Evolutionary conservation across 2,888 invertebrate species (phyloP), one percentile per base, ranked within the genome.

Genomic region (Vesta saturnalis): DNA sequence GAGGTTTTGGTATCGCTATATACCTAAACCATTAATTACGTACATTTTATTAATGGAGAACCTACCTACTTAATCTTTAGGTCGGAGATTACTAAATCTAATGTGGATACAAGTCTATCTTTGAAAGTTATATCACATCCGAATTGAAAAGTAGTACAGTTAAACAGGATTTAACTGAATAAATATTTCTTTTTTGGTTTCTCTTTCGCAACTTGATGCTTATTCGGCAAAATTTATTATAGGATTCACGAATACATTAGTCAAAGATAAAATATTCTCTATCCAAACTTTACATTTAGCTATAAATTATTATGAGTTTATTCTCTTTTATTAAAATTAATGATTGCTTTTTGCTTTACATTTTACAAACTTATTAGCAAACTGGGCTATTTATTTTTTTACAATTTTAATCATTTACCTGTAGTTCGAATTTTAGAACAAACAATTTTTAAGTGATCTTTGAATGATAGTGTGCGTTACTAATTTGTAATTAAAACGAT

Each of bases 11-110:
- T 54, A 54, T 35, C 52, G 58, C 43, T 64, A 59, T 46, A 60
- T 52, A 65, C 54, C 60, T 55, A 39, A 60, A 46, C 60, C 52
- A 65, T 65, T 65, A 60, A 65, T 60, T 65, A 60, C 39, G 39
- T n/a, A n/a, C 12, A n/a, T 39, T n/a, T 39, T n/a, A n/a, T 6
- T 3, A n/a, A 39, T 6, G 39, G n/a, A n/a, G 39, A n/a, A n/a
- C 39, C 12, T 5, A 23, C 8, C 23, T n/a, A 39, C 39, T 39
- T 39, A 39, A 39, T 39, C 39, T 39, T n/a, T n/a, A n/a, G 8
- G 2, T n/a, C 8, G 39, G 39, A 39, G 39, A 39, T n/a, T 39
- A 39, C 39, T 39, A 39, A 39, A 39, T 39, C 39, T n/a, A n/a
- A 39, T n/a, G 39, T 39, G 39, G n/a, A 39, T n/a, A 39, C 39